These are phyloP conservation scores for Anhinga rufa DNA, from an alignment of 2,113 vertebrate species.

Conservation along the genomic window DNA sequence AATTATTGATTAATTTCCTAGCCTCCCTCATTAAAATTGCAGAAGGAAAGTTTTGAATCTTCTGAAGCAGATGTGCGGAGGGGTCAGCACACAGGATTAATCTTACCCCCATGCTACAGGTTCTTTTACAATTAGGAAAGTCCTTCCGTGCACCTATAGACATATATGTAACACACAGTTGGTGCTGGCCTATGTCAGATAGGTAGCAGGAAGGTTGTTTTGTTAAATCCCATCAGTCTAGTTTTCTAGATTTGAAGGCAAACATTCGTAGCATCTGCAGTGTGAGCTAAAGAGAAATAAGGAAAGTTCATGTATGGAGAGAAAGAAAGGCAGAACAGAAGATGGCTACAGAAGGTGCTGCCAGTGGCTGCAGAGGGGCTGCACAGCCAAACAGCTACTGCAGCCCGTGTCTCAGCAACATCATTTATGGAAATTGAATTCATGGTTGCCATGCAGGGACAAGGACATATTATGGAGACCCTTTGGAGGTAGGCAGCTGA, in stretches of 20 bases:
- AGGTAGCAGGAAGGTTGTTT: not conserved
- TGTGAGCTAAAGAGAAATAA: not conserved
- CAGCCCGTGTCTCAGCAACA: not conserved
- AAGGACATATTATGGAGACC: not conserved
- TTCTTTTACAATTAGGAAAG: not conserved
- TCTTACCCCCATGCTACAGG: not conserved
- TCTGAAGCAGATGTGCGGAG: not conserved
- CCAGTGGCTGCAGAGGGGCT: not conserved
- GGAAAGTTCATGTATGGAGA: not conserved
- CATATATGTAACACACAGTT: not conserved
- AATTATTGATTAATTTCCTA: not conserved
- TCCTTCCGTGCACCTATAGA: not conserved
- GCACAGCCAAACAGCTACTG: not conserved
- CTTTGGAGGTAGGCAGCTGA: not conserved
- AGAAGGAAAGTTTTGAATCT: not conserved
- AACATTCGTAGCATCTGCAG: not conserved
- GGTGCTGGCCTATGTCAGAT: not conserved
- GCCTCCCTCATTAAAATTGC: not conserved
- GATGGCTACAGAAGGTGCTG: not conserved
- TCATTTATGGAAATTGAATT: not conserved
- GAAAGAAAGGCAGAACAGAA: not conserved
- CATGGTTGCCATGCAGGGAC: not conserved
- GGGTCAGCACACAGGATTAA: not conserved
- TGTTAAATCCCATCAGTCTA: not conserved
- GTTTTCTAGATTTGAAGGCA: not conserved